Evolutionary conservation across 2,888 invertebrate genomes (phyloP).

Genomic region (Eucriotettix oculatus): DNA sequence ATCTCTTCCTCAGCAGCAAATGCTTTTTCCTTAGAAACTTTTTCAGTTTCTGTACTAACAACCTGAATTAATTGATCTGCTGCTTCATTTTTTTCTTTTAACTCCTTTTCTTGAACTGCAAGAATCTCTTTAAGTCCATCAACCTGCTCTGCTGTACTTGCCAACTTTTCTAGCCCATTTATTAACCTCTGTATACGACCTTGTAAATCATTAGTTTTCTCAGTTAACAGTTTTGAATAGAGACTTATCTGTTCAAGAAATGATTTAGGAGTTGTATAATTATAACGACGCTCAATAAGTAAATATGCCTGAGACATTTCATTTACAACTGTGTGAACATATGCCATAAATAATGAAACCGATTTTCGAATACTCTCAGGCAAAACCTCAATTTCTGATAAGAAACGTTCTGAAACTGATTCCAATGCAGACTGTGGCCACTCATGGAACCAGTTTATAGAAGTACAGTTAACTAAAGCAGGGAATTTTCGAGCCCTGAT

Average conservation of each 20-base stretch:
- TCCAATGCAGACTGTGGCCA: constrained; percentile 86
- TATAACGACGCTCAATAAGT: constrained; percentile 73
- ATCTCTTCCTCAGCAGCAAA: constrained; percentile 66
- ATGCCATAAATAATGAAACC: constrained; percentile 77
- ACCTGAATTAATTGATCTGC: constrained; percentile 77
- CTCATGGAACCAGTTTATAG: constrained; percentile 93
- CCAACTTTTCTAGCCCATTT: constrained; percentile 75
- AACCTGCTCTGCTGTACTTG: constrained; percentile 69
- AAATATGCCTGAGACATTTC: constrained; percentile 68
- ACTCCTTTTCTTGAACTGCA: constrained; percentile 62
- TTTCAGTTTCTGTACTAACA: constrained; percentile 80
- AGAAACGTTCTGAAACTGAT: constrained; percentile 72
- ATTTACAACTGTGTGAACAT: constrained; percentile 76
- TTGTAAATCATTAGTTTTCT: constrained; percentile 5
- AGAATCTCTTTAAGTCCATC: constrained; percentile 64
- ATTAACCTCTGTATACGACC: constrained; percentile 59
- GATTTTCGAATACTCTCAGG: constrained; percentile 34
- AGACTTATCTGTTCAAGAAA: constrained; percentile 84
- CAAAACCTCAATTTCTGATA: constrained; percentile 57
- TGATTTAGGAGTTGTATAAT: constrained; percentile 92
- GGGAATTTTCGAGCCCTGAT: constrained; percentile 87
- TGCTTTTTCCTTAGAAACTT: constrained; percentile 29
- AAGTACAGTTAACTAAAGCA: constrained; percentile 79
- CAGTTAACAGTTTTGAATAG: constrained; percentile 23
- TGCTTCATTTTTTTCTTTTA: constrained; percentile 75